Percentiles rank a stretch among this genome's conserved stretches.
Evolutionary conservation across 2,888 invertebrate genomes (phyloP).

Genomic region (Germaria angustata): DNA sequence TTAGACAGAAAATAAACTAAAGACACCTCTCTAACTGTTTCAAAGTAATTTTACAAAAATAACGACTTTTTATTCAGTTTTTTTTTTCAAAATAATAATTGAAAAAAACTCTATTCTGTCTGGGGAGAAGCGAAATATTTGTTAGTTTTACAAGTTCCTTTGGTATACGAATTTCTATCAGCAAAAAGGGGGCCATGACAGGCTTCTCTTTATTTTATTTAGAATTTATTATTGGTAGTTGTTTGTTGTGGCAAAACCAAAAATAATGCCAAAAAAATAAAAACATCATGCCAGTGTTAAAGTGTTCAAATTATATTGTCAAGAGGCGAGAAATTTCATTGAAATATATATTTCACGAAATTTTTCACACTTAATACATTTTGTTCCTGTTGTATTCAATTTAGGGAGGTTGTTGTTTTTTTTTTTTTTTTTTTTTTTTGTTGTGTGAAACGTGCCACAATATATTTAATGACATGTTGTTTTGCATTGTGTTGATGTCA

Average conservation of each 20-base stretch:
- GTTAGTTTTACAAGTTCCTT: conserved; percentile 49
- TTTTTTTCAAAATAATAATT: not conserved
- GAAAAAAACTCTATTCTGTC: not conserved
- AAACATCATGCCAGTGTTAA: conserved; percentile 49
- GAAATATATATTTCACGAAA: conserved; percentile 65
- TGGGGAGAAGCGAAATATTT: not conserved
- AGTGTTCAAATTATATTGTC: conserved; percentile 64
- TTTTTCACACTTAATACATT: conserved; percentile 59
- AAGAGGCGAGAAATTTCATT: conserved; percentile 65
- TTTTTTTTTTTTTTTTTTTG: no score
- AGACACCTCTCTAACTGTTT: conserved; percentile 37
- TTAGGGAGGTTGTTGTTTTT: no score
- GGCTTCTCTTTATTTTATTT: conserved; percentile 50
- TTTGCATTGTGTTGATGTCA: conserved; percentile 57
- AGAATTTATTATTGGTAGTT: not conserved
- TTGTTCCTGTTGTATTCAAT: conserved; percentile 6
- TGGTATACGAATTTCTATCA: conserved; percentile 19
- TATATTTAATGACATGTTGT: conserved; percentile 65
- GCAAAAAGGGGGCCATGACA: conserved; percentile 46
- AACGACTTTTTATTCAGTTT: conserved; percentile 11
- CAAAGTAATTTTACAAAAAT: conserved; percentile 47
- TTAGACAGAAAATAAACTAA: conserved; percentile 42
- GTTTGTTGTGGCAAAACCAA: conserved; percentile 27
- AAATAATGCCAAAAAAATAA: conserved; percentile 15
- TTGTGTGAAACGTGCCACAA: conserved; percentile 64